These are phyloP conservation scores for Percopsis transmontana DNA, from an alignment of 2,113 vertebrate species.

Conservation along the genomic window DNA sequence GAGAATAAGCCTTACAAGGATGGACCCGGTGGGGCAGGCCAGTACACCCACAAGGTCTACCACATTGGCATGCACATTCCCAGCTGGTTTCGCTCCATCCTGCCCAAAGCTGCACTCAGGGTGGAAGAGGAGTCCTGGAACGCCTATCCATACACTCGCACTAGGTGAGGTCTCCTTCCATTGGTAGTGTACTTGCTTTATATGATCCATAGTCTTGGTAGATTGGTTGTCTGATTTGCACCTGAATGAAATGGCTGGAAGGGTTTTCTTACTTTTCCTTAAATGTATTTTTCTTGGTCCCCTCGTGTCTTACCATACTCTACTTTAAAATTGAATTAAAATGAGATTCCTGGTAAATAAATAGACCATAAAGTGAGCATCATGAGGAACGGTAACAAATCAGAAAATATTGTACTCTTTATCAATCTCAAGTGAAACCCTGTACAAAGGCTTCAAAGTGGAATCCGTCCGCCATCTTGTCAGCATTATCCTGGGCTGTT, in stretches of 20 bases:
- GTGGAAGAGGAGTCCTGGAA: slow-evolving; percentile 98
- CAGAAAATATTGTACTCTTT: too few relatives aligned
- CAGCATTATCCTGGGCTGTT: slow-evolving; percentile 25
- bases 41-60: slow-evolving; percentile 97
- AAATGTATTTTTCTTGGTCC: too few relatives aligned
- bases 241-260: too few relatives aligned
- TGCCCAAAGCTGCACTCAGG: slow-evolving; percentile 93
- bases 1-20: slow-evolving; percentile 94
- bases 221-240: background rate
- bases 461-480: background rate
- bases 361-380: too few relatives aligned
- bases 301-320: too few relatives aligned
- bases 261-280: too few relatives aligned
- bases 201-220: background rate
- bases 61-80: slow-evolving; percentile 98
- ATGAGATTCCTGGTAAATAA: too few relatives aligned
- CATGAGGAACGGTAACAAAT: too few relatives aligned
- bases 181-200: too few relatives aligned
- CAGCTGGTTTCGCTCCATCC: slow-evolving; percentile 94
- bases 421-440: too few relatives aligned
- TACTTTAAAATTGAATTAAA: too few relatives aligned
- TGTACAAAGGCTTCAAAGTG: slow-evolving; percentile 27
- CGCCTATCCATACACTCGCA: slow-evolving; percentile 94
- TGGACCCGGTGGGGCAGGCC: slow-evolving; percentile 89
- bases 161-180: slow-evolving; percentile 78